Percentiles rank a stretch among this genome's conserved stretches.
These are phyloP conservation scores for Stomatorhinus walkeri DNA, from an alignment of 2,797 vertebrate species.

Conservation along the genomic window DNA sequence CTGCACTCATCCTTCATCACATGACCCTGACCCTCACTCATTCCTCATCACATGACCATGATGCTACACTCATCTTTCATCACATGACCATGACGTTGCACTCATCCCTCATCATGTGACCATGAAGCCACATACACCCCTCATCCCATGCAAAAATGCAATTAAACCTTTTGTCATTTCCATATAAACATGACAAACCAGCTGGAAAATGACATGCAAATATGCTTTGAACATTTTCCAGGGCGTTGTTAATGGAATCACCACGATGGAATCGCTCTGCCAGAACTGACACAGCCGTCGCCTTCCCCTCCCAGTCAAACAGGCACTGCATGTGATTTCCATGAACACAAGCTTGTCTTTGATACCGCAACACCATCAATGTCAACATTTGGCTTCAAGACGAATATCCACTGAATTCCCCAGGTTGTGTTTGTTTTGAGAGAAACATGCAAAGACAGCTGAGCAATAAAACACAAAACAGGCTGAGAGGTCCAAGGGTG, in stretches of 20 bases:
- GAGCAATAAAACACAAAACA: not conserved
- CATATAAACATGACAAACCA: constrained; percentile 3
- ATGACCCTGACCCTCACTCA: not conserved
- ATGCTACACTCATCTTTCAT: not conserved
- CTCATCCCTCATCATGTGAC: not conserved
- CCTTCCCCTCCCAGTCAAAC: not conserved
- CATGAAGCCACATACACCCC: not conserved
- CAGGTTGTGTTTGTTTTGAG: not conserved
- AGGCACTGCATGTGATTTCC: not conserved
- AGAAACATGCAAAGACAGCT: not conserved
- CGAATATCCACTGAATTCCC: not conserved
- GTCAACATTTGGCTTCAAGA: not conserved
- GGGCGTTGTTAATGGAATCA: not conserved
- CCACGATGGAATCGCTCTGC: not conserved
- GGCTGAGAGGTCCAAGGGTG: not conserved
- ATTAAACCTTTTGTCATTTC: not conserved
- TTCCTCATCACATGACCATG: not conserved
- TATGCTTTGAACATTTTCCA: constrained; percentile 2
- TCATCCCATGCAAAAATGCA: not conserved
- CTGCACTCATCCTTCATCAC: not conserved
- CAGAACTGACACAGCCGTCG: not conserved
- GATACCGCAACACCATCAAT: not conserved
- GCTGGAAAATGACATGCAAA: not conserved
- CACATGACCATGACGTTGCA: not conserved
- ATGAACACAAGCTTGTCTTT: not conserved